Percentiles rank a stretch among this genome's conserved stretches.
phyloP scores from a whole-genome alignment of 2,113 vertebrate genomes.

The Scophthalmus maximus region DNA sequence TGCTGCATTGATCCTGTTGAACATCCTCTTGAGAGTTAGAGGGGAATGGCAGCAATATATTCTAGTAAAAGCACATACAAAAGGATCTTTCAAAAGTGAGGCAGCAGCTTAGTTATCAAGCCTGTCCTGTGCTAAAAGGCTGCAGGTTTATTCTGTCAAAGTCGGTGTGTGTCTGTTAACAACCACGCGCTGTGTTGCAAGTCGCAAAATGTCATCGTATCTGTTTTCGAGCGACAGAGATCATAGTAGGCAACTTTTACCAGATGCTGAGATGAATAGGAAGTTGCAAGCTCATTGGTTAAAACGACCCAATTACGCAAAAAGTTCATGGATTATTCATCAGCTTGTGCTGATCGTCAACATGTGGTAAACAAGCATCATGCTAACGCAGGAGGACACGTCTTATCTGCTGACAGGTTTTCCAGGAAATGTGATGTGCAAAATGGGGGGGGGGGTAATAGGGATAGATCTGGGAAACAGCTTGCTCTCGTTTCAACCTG shows the following conservation, averaged over 20 bases:
- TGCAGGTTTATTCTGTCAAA: background rate
- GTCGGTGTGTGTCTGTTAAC: background rate
- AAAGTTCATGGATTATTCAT: conserved; percentile 61
- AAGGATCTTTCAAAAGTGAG: background rate
- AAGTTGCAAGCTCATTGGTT: conserved; percentile 18
- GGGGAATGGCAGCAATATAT: background rate
- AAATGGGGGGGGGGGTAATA: conserved; percentile 11
- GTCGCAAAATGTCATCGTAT: background rate
- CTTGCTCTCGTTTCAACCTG: conserved; percentile 10
- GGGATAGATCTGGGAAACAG: conserved; percentile 24
- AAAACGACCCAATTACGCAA: conserved; percentile 18
- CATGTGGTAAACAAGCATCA: conserved; percentile 53
- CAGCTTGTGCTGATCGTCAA: conserved; percentile 7
- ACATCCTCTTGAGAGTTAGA: conserved; percentile 6
- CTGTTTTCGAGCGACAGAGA: background rate
- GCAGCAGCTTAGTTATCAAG: background rate
- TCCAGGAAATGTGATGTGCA: conserved; percentile 19
- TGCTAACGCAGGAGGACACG: background rate
- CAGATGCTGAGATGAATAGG: background rate
- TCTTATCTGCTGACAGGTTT: conserved; percentile 35
- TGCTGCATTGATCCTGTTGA: conserved; percentile 4
- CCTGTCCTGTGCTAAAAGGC: background rate
- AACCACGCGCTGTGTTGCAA: background rate
- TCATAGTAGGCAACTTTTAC: background rate
- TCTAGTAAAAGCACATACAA: background rate